phyloP scores from a whole-genome alignment of 2,888 invertebrate species.

The Melinaea marsaeus region DNA sequence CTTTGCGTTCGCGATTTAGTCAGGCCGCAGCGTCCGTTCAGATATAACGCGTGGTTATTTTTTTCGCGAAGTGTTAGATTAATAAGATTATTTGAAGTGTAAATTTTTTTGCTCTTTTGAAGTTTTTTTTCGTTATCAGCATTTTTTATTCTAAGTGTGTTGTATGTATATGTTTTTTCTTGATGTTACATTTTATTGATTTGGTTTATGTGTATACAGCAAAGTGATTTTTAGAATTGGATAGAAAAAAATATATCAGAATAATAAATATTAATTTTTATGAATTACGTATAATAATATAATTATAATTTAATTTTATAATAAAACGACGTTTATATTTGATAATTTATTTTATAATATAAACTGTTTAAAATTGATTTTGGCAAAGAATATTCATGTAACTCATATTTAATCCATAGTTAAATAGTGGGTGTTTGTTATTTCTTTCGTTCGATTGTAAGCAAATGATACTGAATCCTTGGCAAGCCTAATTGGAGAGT shows the following conservation, averaged over 20 bases:
- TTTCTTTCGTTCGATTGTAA: background rate
- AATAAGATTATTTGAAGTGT: background rate
- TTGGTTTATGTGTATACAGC: no score
- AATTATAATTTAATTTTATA: no score
- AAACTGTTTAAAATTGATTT: background rate
- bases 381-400: background rate
- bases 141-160: no score
- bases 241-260: no score
- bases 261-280: no score
- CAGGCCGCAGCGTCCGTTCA: slow-evolving; percentile 39
- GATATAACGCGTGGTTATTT: slow-evolving; percentile 31
- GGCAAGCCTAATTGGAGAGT: no score
- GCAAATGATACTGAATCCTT: background rate
- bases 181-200: no score
- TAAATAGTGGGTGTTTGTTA: background rate
- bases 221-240: no score
- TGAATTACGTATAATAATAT: no score
- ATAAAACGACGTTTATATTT: no score
- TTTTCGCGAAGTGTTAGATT: slow-evolving; percentile 1
- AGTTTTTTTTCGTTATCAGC: background rate
- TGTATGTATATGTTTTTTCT: no score
- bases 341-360: background rate
- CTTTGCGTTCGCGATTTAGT: slow-evolving; percentile 35
- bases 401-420: background rate
- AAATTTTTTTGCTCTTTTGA: background rate